A percentile compares a stretch with the other conserved stretches of the same genome.
phyloP scores from a whole-genome alignment of 2,888 invertebrate species.

The Nebria brevicollis region DNA sequence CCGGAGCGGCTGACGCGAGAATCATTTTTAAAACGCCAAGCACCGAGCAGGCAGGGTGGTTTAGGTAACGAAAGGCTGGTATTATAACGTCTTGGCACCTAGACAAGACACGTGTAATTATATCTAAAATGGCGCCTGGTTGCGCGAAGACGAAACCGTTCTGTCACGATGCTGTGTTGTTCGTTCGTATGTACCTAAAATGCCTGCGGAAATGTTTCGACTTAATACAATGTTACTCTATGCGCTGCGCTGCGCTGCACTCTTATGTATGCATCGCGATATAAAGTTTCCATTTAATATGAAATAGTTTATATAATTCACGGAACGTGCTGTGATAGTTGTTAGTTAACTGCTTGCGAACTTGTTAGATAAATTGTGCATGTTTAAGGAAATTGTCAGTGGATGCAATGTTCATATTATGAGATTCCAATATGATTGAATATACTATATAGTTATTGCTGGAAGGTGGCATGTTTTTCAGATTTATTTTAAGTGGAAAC shows the following conservation, averaged over 20 bases:
- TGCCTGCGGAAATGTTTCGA: not conserved
- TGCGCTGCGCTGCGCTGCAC: not conserved
- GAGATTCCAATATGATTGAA: not conserved
- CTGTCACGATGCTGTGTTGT: not conserved
- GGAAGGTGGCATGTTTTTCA: not conserved
- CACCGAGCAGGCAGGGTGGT: not conserved
- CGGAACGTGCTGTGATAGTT: not conserved
- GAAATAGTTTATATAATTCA: slow-evolving; percentile 1
- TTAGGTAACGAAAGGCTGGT: not conserved
- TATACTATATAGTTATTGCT: not conserved
- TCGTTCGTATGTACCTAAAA: not conserved
- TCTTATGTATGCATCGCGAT: not conserved
- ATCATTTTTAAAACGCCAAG: not conserved
- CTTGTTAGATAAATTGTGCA: slow-evolving; percentile 1
- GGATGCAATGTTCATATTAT: not conserved
- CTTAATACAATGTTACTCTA: not conserved
- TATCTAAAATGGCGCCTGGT: not conserved
- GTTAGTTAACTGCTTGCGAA: not conserved
- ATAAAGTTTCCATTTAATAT: slow-evolving; percentile 1
- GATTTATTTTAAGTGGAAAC: not conserved
- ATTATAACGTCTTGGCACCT: not conserved
- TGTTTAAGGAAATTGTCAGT: slow-evolving; percentile 1
- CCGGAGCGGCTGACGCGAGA: not conserved
- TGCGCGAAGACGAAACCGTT: not conserved
- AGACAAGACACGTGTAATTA: not conserved